phyloP scores from a whole-genome alignment of 2,888 invertebrate species.

The Eupithecia insigniata region DNA sequence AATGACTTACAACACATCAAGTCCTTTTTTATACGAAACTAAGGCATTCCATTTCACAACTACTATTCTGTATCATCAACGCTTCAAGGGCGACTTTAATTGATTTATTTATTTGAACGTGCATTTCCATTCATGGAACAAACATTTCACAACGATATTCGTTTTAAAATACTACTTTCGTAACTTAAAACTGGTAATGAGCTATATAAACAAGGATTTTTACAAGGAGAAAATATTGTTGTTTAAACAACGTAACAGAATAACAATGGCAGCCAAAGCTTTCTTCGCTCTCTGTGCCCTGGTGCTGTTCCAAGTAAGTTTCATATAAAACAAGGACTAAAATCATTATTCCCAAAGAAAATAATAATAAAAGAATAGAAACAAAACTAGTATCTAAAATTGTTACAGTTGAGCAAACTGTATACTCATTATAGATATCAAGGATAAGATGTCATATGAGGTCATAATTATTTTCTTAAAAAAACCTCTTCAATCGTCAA shows the following conservation, averaged over 20 bases:
- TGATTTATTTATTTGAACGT: neutral
- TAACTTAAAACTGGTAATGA: constrained; percentile 1
- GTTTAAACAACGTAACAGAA: constrained; percentile 15
- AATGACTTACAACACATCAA: constrained; percentile 15
- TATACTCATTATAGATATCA: no score
- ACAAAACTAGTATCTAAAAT: neutral
- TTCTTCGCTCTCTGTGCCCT: constrained; percentile 39
- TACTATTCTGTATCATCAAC: constrained; percentile 1
- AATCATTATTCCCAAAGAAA: neutral
- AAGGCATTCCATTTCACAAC: neutral
- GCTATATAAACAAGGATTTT: neutral
- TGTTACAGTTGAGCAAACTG: neutral
- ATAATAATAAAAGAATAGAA: neutral
- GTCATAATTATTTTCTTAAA: no score
- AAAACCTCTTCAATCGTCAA: neutral
- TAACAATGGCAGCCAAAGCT: constrained; percentile 37
- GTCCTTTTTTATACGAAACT: neutral
- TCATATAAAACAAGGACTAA: neutral
- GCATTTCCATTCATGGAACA: constrained; percentile 2
- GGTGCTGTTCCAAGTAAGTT: constrained; percentile 25
- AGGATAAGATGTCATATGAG: no score
- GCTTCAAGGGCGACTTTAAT: neutral
- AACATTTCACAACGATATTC: neutral
- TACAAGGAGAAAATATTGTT: constrained; percentile 11
- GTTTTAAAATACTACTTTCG: constrained; percentile 1